A percentile compares a stretch with the other conserved stretches of the same genome.
phyloP scores from a whole-genome alignment of 2,113 vertebrate genomes.

The Cryptotis parvus region DNA sequence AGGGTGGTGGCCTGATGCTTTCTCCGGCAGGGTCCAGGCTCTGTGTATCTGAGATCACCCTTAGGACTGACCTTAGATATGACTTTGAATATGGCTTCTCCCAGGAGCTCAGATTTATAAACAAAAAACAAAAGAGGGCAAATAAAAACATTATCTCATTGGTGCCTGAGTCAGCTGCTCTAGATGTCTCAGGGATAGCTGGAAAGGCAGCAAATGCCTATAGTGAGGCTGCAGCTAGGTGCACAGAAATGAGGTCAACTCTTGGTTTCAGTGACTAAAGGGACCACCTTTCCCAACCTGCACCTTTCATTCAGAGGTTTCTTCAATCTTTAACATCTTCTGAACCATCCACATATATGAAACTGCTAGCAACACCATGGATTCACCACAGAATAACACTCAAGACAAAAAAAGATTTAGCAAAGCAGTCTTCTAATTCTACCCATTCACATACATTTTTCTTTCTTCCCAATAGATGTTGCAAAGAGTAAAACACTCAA shows the following conservation, averaged over 20 bases:
- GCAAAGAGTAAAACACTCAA: not conserved
- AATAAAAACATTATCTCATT: constrained; percentile 85
- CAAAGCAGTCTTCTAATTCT: not conserved
- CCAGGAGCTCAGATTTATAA: constrained; percentile 70
- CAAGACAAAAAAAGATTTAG: not conserved
- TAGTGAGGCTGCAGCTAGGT: not conserved
- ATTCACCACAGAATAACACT: not conserved
- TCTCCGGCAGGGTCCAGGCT: not conserved
- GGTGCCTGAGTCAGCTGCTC: constrained; percentile 81
- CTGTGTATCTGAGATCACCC: constrained; percentile 16
- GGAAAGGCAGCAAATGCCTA: not conserved
- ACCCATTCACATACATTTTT: not conserved
- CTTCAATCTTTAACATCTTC: not conserved
- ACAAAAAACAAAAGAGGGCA: constrained; percentile 71
- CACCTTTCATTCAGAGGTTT: not conserved
- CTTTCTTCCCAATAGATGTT: not conserved
- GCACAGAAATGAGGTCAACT: accelerated
- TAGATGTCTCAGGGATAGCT: constrained; percentile 76
- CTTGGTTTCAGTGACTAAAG: not conserved
- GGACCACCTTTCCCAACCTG: not conserved
- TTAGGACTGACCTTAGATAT: constrained; percentile 37
- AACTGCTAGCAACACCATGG: not conserved
- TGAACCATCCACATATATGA: not conserved
- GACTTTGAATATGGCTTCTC: constrained; percentile 61
- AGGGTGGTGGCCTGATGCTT: constrained; percentile 18